Evolutionary conservation across 1,140 invertebrate genomes (phyloP), one percentile per base, ranked within the genome.

Genomic region (Ooceraea biroi): DNA sequence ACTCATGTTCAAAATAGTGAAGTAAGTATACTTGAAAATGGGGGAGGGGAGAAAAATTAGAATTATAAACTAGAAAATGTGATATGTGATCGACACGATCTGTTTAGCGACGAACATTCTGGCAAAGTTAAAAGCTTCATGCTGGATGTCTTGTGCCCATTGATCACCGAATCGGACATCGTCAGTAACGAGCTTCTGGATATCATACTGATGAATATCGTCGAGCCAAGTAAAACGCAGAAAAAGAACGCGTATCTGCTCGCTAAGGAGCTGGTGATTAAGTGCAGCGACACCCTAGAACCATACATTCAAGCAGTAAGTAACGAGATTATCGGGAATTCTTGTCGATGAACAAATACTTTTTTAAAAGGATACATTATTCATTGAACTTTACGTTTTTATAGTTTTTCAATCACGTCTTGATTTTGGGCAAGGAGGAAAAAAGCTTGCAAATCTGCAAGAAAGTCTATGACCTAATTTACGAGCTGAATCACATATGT

Each of bases 1-100:
- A 65, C 95, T 99, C n/a, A 99, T 99, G 96, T 99, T 99, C 93
- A 97, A 97, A 94, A 98, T 99, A 94, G 97, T 99, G 88, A 99
- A 98, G 98, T 99, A 94, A 97, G 96, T 95, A 80, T 52, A 76
- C 8, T 14, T 44, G 8, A 17, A 22, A 3, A 36, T 22, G 27
- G 63, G 55, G 50, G n/a, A 46, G 10, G 10, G 12, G 0, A 44
- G n/a, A 22, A 46, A 10, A 58, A 60, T 57, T 50, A 57, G 77
- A 41, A 27, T 11, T 65, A 73, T n/a, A 50, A n/a, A n/a, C n/a
- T n/a, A n/a, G n/a, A 36, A 50, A 50, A 55, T 11, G 14, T 69
- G 5, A 69, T 60, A 8, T 30, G 14, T 25, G 14, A 71, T 80
- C 10, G 57, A 77, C 63, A 19, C 19, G 55, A 80, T 83, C 86